phyloP scores from a whole-genome alignment of 2,113 vertebrate species.

The Onychostruthus taczanowskii region DNA sequence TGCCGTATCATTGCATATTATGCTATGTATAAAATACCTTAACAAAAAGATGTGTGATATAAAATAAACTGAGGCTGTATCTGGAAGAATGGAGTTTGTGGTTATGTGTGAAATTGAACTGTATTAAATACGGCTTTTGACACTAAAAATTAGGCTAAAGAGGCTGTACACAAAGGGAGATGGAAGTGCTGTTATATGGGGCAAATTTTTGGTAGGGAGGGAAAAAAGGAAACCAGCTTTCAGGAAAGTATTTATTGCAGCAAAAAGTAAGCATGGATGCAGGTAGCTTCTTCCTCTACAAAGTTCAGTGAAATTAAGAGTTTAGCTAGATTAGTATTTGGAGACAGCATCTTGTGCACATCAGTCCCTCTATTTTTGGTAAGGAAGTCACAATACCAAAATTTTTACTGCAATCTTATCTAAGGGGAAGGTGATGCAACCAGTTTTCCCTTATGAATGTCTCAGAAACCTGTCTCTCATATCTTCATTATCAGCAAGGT shows the following conservation, averaged over 20 bases:
- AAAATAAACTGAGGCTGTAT: slow-evolving; percentile 55
- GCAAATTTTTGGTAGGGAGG: background rate
- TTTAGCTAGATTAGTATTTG: background rate
- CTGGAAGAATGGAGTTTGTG: slow-evolving; percentile 47
- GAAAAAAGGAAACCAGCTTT: background rate
- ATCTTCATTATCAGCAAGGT: background rate
- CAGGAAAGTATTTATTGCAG: slow-evolving; percentile 10
- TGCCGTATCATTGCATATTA: slow-evolving; percentile 57
- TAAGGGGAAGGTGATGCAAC: background rate
- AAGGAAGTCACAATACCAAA: background rate
- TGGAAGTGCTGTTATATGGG: background rate
- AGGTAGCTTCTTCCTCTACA: background rate
- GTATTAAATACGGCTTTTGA: background rate
- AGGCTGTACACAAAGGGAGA: background rate
- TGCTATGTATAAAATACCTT: slow-evolving; percentile 46
- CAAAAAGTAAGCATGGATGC: background rate
- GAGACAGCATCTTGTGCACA: background rate
- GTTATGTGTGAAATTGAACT: slow-evolving; percentile 15
- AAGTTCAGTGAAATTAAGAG: background rate
- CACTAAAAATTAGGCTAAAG: background rate
- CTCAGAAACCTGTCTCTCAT: background rate
- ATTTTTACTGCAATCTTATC: background rate
- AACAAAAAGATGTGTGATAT: background rate
- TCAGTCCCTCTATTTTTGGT: background rate
- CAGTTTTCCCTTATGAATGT: background rate